Conservation (phyloP, 2,888 invertebrate species). For the Endotricha flammealis region DNA sequence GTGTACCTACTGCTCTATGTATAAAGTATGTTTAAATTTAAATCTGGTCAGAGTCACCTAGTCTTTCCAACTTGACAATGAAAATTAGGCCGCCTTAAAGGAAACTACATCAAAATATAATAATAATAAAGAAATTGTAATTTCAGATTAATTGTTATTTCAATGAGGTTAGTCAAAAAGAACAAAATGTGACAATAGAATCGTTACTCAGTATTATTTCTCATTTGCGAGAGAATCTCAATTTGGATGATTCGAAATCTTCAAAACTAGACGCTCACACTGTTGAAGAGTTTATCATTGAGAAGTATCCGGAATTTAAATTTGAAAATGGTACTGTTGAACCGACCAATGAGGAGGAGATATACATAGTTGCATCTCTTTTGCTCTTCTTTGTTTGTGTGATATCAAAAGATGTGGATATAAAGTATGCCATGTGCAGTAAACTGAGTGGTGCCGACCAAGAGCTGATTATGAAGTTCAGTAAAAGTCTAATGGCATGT, state of each 20-base stretch:
- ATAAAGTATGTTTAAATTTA: no score
- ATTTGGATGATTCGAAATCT: slow-evolving; percentile 62
- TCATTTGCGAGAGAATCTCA: slow-evolving; percentile 57
- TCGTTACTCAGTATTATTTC: slow-evolving; percentile 53
- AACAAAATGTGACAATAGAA: slow-evolving; percentile 40
- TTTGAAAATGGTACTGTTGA: slow-evolving; percentile 53
- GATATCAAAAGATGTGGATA: slow-evolving; percentile 70
- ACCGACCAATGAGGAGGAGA: slow-evolving; percentile 44
- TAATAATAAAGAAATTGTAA: no score
- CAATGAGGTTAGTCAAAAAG: slow-evolving; percentile 36
- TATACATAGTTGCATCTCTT: slow-evolving; percentile 66
- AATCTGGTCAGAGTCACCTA: no score
- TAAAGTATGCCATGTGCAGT: slow-evolving; percentile 76
- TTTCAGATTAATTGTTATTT: slow-evolving; percentile 71
- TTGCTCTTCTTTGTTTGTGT: slow-evolving; percentile 73
- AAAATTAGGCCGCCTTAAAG: no score
- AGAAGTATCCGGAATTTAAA: slow-evolving; percentile 72
- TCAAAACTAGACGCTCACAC: slow-evolving; percentile 55
- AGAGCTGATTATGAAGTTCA: slow-evolving; percentile 72
- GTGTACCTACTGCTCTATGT: no score
- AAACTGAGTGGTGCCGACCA: slow-evolving; percentile 71
- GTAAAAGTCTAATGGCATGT: slow-evolving; percentile 71
- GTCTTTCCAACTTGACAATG: no score
- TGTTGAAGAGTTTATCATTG: slow-evolving; percentile 54
- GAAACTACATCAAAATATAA: no score